phyloP scores from a whole-genome alignment of 2,797 vertebrate genomes.

The Parauchenoglanis ngamensis region DNA sequence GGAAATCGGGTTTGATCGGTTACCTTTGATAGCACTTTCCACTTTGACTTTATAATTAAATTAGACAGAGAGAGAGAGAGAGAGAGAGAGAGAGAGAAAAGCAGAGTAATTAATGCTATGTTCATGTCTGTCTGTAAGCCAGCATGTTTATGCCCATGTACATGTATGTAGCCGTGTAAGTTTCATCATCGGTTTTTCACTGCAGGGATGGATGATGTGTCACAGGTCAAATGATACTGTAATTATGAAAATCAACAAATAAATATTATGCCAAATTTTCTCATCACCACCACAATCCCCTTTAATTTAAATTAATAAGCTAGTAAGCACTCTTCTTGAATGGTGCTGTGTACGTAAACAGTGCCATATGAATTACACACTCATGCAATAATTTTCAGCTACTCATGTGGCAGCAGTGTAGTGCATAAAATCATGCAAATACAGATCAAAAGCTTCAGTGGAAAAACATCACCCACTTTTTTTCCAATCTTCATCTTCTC shows the following conservation, averaged over 20 bases:
- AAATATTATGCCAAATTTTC: neutral
- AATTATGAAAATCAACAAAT: neutral
- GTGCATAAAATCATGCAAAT: neutral
- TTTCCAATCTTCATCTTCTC: neutral
- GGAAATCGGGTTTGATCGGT: constrained; percentile 49
- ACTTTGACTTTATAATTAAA: constrained; percentile 81
- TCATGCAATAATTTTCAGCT: neutral
- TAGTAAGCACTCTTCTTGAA: neutral
- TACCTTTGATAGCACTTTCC: constrained; percentile 88
- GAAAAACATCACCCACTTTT: neutral
- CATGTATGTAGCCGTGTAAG: neutral
- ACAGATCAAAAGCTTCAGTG: neutral
- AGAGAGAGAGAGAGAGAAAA: neutral
- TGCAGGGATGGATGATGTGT: neutral
- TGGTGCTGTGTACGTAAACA: neutral
- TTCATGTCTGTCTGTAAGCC: neutral
- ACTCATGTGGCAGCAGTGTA: neutral
- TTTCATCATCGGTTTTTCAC: neutral
- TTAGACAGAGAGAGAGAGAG: neutral
- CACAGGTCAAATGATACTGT: neutral
- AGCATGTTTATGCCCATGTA: neutral
- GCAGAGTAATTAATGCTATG: neutral
- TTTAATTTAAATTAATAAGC: neutral
- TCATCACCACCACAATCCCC: neutral
- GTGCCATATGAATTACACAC: neutral